Evolutionary conservation across 2,113 vertebrate species (phyloP).

Genomic region (Carettochelys insculpta): DNA sequence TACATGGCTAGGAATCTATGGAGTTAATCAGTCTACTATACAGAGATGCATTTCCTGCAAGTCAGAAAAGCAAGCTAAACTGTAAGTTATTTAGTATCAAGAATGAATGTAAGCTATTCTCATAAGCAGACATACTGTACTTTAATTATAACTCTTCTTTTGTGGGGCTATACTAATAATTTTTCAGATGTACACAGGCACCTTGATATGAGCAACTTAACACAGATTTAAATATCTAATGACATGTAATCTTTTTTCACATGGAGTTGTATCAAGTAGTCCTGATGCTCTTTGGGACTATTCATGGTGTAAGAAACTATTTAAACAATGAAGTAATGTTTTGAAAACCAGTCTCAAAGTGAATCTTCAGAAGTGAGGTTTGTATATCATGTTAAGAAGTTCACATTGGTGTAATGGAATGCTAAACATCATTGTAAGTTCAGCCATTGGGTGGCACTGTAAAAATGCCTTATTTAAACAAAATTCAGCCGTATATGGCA

Average conservation of each 20-base stretch:
- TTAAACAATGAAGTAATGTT: neutral
- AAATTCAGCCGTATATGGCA: neutral
- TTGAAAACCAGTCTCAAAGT: neutral
- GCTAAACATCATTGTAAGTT: neutral
- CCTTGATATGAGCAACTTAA: neutral
- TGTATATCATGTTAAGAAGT: neutral
- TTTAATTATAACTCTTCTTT: neutral
- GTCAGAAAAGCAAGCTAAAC: conserved; percentile 82
- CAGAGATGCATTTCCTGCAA: conserved; percentile 89
- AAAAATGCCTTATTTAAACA: neutral
- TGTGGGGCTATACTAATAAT: accelerated
- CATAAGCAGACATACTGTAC: neutral
- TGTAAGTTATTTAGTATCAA: conserved; percentile 75
- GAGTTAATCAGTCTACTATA: conserved; percentile 87
- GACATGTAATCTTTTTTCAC: neutral
- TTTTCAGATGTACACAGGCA: neutral
- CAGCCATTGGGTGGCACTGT: neutral
- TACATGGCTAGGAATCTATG: conserved; percentile 89
- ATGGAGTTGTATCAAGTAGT: neutral
- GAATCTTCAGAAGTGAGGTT: neutral
- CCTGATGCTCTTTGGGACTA: neutral
- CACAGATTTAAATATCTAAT: neutral
- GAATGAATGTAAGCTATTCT: neutral
- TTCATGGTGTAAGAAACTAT: neutral
- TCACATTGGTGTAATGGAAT: neutral